Base-by-base conservation (phyloP, 2,888 invertebrate species). In the Galeruca laticollis region DNA sequence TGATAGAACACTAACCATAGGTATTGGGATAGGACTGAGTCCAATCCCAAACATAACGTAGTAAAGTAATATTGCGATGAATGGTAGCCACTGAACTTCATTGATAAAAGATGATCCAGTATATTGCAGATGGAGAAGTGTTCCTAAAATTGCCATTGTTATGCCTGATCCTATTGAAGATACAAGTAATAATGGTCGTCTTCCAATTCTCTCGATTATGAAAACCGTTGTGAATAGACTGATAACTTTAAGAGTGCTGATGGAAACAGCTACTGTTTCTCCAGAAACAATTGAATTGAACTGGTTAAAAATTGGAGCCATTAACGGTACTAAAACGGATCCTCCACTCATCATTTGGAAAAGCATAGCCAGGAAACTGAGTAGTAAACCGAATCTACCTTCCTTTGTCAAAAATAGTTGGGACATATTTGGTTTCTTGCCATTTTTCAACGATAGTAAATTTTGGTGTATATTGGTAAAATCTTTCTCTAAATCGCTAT, bases 231-330 rank as follows among this genome's bases (percentile, higher is more conserved):
- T 3, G 33, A 21, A 20, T 11, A 35, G 15, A 35, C 35, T 35
- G 4, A 51, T 0, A n/a, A 51, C 18, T 62, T 35, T 37, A 9
- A 59, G 18, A 1, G 37, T n/a, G 0, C 64, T 64, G 0, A 69
- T 18, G n/a, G 15, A 13, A 37, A 69, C 49, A 40, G 69, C 56
- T n/a, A 51, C 49, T 5, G 31, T 59, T 26, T 69, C 59, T 5
- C 63, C 69, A 18, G 64, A 59, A 20, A 69, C 11, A n/a, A 15
- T 52, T 13, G 56, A 37, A 13, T 26, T 18, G 10, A 49, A 35
- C 21, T 54, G 15, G 5, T 69, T 43, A 13, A 69, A 64, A 8
- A 69, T 51, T 6, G 69, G 59, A 6, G 64, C 69, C 18, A 59
- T 15, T n/a, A 69, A 26, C 15, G 69, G 35, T 15, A 64, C 31